phyloP scores from a whole-genome alignment of 2,113 vertebrate genomes.

The Lampris megalopsis region DNA sequence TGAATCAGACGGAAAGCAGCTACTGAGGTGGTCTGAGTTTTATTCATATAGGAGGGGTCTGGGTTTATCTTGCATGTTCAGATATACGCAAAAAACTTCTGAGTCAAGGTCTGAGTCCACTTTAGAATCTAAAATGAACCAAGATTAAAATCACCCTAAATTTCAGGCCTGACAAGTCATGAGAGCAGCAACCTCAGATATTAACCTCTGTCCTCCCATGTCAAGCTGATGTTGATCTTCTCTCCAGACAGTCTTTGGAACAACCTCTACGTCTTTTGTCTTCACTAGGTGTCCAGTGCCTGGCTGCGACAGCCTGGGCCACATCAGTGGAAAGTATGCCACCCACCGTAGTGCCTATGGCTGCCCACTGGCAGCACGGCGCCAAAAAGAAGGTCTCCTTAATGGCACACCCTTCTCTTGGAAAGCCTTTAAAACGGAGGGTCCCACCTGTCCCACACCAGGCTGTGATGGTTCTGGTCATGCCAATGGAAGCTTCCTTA shows the following conservation, averaged over 20 bases:
- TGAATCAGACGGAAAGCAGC: too few species aligned
- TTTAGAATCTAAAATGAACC: too few species aligned
- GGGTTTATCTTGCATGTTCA: too few species aligned
- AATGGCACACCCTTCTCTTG: constrained; percentile 94
- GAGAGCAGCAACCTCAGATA: too few species aligned
- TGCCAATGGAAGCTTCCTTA: constrained; percentile 97
- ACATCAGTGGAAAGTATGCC: constrained; percentile 98
- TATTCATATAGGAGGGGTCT: too few species aligned
- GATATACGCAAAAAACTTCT: too few species aligned
- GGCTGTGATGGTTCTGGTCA: constrained; percentile 97
- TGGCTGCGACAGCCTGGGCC: constrained; percentile 96
- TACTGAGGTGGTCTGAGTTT: too few species aligned
- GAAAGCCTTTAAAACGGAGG: constrained; percentile 95
- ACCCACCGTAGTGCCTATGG: constrained; percentile 97
- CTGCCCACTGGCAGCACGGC: constrained; percentile 92
- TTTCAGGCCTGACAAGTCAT: too few species aligned
- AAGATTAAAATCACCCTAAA: too few species aligned
- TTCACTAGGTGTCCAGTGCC: constrained; percentile 92
- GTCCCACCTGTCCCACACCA: constrained; percentile 93
- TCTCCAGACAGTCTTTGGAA: background rate
- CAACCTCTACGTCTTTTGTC: background rate
- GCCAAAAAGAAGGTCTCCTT: constrained; percentile 94
- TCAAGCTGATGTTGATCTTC: too few species aligned
- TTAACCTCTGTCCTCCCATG: too few species aligned
- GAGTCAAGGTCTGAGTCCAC: too few species aligned